phyloP scores from a whole-genome alignment of 2,888 invertebrate genomes.

The Ennomos quercinarius region DNA sequence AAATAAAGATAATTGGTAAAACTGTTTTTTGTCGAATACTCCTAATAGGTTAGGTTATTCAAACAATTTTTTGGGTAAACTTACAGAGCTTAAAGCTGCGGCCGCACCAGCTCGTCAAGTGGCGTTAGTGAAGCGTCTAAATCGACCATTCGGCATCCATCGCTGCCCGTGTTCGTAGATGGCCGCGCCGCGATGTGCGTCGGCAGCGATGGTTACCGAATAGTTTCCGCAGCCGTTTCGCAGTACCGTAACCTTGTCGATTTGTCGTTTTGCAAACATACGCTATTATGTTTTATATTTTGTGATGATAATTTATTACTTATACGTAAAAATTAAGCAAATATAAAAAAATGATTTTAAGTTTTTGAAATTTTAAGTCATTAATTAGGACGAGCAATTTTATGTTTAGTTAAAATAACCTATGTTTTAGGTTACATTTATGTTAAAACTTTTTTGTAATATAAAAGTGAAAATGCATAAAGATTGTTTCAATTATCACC shows the following conservation, averaged over 20 bases:
- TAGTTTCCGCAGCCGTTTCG: too few species aligned
- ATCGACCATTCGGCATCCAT: too few species aligned
- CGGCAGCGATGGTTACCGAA: too few species aligned
- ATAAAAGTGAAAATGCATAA: constrained; percentile 30
- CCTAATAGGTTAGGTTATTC: too few species aligned
- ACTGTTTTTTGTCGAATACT: too few species aligned
- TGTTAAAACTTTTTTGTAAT: constrained; percentile 35
- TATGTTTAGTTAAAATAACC: constrained; percentile 35
- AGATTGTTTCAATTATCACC: constrained; percentile 25
- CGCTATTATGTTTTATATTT: constrained; percentile 38
- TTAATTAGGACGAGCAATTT: constrained; percentile 37
- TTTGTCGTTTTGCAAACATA: constrained; percentile 16
- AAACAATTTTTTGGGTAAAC: too few species aligned
- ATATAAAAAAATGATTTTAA: constrained; percentile 42
- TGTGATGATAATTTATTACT: constrained; percentile 53
- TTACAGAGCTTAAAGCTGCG: too few species aligned
- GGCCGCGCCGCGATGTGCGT: too few species aligned
- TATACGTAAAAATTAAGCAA: constrained; percentile 43
- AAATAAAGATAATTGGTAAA: too few species aligned
- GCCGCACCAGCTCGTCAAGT: too few species aligned
- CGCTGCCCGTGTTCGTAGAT: too few species aligned
- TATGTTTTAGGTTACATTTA: constrained; percentile 37
- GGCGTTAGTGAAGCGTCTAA: too few species aligned
- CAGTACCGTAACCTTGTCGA: constrained; percentile 16
- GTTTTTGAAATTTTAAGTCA: constrained; percentile 46